Base-by-base conservation (phyloP, 2,113 vertebrate genomes). In the Crotalus helleri region DNA sequence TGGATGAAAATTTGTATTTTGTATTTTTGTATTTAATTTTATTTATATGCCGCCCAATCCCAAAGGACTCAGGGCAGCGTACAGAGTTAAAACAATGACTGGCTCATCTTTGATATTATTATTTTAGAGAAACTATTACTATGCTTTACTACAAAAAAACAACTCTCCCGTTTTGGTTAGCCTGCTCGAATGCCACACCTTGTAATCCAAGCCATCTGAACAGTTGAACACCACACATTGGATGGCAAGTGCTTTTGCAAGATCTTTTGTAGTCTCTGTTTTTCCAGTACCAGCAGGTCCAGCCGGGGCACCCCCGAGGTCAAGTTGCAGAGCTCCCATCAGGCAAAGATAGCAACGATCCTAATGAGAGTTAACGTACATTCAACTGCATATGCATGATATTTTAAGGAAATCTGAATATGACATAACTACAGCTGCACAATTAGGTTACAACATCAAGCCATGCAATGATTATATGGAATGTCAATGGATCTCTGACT, bases 221-320 rank as follows among this genome's bases (percentile, higher is more conserved):
- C 98, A 99, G 97, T 99, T 99, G 94, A 99, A 99, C 87, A 99
- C 98, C 90, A 99, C 98, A 95, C 98, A 99, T 94, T 98, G 98
- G 94, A 99, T 98, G 94, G 98, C 98, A 51, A 99, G 97, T 9
- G 98, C 98, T 95, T 99, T 99, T 33, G 98, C 98, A 46, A 99
- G 97, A 87, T 99, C 98, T 96, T 99, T 98, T 26, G 98, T 99
- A 26, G 98, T 99, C 96, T 99, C 98, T 0, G 98, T 99, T 97
- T 99, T 99, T 26, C 98, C 98, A 0, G 98, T 99, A 29, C 98
- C 98, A 24, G 98, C 98, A 10, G 98, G 98, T 10, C 98, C 98
- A 7, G 98, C 98, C 39, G 98, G 98, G 23, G 98, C 98, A 0
- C 98, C 98, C n/a, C 98, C 98, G 3, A 99, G 95, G 94, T 98